phyloP scores from a whole-genome alignment of 2,113 vertebrate species.

The Prunella himalayana region DNA sequence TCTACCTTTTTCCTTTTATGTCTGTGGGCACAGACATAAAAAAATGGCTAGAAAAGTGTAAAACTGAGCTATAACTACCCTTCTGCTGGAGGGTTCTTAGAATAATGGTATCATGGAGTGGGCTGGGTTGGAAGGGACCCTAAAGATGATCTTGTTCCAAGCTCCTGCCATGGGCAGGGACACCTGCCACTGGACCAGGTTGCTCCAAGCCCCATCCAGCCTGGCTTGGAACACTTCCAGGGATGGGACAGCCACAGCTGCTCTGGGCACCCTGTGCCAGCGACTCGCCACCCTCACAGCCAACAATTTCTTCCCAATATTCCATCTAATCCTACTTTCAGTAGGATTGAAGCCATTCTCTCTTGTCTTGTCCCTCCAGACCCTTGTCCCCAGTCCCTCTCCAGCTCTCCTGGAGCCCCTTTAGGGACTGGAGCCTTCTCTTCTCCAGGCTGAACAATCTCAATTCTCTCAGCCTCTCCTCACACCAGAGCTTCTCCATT shows the following conservation, averaged over 20 bases:
- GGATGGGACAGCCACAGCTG: background rate
- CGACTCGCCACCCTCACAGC: background rate
- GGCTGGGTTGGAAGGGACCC: background rate
- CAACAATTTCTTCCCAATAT: background rate
- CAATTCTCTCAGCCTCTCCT: background rate
- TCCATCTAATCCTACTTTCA: background rate
- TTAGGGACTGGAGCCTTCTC: background rate
- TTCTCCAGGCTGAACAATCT: background rate
- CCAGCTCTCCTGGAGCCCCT: background rate
- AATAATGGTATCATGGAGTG: background rate
- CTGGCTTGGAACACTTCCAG: background rate
- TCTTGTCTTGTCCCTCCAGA: background rate
- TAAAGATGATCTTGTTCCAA: background rate
- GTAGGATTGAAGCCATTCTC: background rate
- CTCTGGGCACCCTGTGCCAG: background rate
- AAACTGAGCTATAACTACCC: background rate
- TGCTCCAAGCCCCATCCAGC: background rate
- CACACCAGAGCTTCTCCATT: background rate
- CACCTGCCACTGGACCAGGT: accelerated
- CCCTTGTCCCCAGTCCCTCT: background rate
- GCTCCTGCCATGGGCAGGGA: background rate
- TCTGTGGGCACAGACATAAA: background rate
- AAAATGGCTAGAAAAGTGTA: background rate
- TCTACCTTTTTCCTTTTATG: no score
- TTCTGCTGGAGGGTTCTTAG: background rate